Evolutionary conservation across 2,113 vertebrate genomes (phyloP), one percentile per base, ranked within the genome.

Genomic region (Dissostichus mawsoni): DNA sequence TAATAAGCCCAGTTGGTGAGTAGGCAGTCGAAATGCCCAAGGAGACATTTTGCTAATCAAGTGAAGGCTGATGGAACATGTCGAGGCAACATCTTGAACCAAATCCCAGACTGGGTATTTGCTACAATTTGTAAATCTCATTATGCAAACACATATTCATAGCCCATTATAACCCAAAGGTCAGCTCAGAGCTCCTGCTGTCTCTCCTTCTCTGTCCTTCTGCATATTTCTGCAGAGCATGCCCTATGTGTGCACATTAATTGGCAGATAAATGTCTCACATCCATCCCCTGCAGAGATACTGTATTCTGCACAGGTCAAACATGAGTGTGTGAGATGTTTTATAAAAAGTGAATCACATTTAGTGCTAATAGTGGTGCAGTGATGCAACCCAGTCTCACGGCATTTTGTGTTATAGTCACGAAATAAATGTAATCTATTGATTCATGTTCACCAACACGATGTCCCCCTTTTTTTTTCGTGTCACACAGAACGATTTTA

Each of bases 81-180:
- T 77, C 61, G 76, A 62, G 80, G 72, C 47, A 61, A 74, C 76
- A 20, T 70, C 72, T 79, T 70, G 67, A 75, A 70, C 5, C 1
- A 36, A 86, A 48, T 83, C 78, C 75, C 75, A 78, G 57, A 29
- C 57, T 0, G 68, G 36, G 56, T 18, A 63, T 82, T 81, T 84
- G 68, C 52, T 74, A 72, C 45, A 36, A n/a, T 85, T 85, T 86
- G 83, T 74, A 73, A 81, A 81, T 81, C 76, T 82, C 85, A 83
- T 87, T 85, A 76, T 51, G 61, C 44, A 33, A 25, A 69, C 59
- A 83, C 64, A 83, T 68, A 74, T 78, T 83, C 59, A 69, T 71
- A 55, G 52, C 6, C 80, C 25, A 76, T 82, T 83, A 79, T 56
- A 77, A 65, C 65, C n/a, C n/a, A 85, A 77, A 90, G 89, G 80